Conservation (phyloP, 2,888 invertebrate genomes). For the Drosophila acutilabella region DNA sequence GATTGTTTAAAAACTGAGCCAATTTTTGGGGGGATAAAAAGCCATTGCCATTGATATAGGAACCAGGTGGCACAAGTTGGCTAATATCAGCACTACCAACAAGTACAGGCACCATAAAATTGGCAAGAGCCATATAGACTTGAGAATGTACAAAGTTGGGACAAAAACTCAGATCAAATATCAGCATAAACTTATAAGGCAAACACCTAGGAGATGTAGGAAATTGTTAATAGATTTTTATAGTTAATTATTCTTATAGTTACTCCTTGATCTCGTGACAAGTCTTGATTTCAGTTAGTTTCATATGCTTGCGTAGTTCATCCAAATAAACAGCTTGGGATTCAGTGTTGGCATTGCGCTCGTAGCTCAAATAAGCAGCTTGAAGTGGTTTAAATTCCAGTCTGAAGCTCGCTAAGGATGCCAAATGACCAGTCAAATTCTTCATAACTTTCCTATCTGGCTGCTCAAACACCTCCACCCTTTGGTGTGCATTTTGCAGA, state of each 20-base stretch:
- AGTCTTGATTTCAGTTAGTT: slow-evolving; percentile 27
- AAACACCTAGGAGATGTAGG: slow-evolving; percentile 43
- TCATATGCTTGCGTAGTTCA: slow-evolving; percentile 40
- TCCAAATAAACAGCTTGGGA: slow-evolving; percentile 45
- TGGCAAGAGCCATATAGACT: slow-evolving; percentile 62
- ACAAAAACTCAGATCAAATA: slow-evolving; percentile 89
- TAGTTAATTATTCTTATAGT: background rate
- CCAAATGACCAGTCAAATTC: slow-evolving; percentile 3
- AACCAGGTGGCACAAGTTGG: slow-evolving; percentile 86
- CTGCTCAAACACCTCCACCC: slow-evolving; percentile 19
- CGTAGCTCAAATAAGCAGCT: slow-evolving; percentile 48
- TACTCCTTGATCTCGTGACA: slow-evolving; percentile 45
- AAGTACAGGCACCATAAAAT: slow-evolving; percentile 87
- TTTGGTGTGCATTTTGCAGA: background rate
- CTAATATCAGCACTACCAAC: slow-evolving; percentile 88
- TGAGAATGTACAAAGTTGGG: slow-evolving; percentile 89
- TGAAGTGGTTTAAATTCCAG: slow-evolving; percentile 19
- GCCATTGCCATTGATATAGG: slow-evolving; percentile 88
- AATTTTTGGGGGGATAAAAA: slow-evolving; percentile 86
- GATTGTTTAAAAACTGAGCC: slow-evolving; percentile 85
- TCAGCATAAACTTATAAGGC: slow-evolving; percentile 88
- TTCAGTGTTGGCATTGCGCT: slow-evolving; percentile 26
- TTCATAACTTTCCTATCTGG: slow-evolving; percentile 5
- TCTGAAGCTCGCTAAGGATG: background rate
- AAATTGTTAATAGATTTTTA: background rate